These are phyloP conservation scores for Mythimna vitellina DNA, from an alignment of 2,888 invertebrate genomes.

Conservation along the genomic window DNA sequence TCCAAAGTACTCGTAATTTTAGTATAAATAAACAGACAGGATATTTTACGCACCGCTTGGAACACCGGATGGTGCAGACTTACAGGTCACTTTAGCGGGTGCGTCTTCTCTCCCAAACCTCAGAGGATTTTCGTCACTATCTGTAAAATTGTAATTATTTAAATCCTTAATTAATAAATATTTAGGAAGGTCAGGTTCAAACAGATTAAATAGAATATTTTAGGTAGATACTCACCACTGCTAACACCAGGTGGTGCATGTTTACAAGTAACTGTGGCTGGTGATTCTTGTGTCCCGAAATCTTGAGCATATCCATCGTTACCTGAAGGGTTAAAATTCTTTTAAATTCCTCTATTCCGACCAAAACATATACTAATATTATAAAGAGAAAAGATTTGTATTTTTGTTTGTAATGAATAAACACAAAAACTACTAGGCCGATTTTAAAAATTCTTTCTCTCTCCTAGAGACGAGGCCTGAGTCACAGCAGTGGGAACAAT, in stretches of 20 bases:
- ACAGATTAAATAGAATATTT: too few species aligned
- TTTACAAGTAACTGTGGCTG: slow-evolving; percentile 10
- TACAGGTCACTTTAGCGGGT: neutral
- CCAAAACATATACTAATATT: neutral
- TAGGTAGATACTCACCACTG: slow-evolving; percentile 7
- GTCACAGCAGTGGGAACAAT: too few species aligned
- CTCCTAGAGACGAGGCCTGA: too few species aligned
- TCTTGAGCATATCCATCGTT: neutral
- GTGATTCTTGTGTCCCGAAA: neutral
- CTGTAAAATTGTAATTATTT: neutral
- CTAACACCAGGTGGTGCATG: neutral
- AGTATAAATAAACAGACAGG: neutral
- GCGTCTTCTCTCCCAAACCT: neutral
- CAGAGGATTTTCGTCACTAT: neutral
- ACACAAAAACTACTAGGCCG: too few species aligned
- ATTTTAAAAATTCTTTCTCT: too few species aligned
- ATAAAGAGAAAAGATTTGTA: too few species aligned
- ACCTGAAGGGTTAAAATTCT: neutral
- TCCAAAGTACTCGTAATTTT: neutral
- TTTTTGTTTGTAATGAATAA: too few species aligned
- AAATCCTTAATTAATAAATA: too few species aligned
- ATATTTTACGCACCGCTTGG: neutral
- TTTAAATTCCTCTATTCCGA: neutral
- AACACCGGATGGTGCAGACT: neutral
- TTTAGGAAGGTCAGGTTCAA: too few species aligned